Conservation (phyloP, 1,140 invertebrate genomes). For the Caenorhabditis brenneri region DNA sequence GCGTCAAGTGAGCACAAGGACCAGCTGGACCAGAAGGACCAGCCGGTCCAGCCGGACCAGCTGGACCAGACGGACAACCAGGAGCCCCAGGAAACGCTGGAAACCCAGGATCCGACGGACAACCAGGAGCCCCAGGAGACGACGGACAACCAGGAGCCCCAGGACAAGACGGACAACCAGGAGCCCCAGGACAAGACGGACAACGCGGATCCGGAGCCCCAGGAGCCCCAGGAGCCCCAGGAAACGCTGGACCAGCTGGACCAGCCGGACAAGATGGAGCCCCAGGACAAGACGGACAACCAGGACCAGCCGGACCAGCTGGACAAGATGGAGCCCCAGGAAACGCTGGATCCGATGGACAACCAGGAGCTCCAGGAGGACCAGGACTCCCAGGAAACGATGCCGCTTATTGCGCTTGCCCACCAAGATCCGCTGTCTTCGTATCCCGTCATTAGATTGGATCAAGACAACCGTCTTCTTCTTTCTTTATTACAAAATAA, state of each 20-base stretch:
- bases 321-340: constrained; percentile 49
- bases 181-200: constrained; percentile 48
- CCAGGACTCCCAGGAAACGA: constrained; percentile 54
- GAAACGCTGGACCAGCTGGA: constrained; percentile 49
- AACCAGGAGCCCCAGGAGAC: constrained; percentile 35
- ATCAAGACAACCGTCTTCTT: neutral
- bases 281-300: constrained; percentile 43
- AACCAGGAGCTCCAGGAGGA: constrained; percentile 47
- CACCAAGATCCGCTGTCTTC: constrained; percentile 51
- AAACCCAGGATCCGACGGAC: constrained; percentile 41
- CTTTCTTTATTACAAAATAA: neutral
- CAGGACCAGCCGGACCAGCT: constrained; percentile 50
- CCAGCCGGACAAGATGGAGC: constrained; percentile 48
- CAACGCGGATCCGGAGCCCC: constrained; percentile 45
- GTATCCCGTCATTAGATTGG: constrained; percentile 39
- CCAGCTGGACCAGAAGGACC: constrained; percentile 51
- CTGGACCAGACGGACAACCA: constrained; percentile 50
- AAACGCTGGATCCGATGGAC: constrained; percentile 49
- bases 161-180: constrained; percentile 48
- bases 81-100: constrained; percentile 49
- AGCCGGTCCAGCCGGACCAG: constrained; percentile 47
- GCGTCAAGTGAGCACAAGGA: constrained; percentile 59
- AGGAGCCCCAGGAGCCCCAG: constrained; percentile 46
- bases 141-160: constrained; percentile 34
- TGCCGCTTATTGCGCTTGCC: constrained; percentile 54